A percentile compares a stretch with the other conserved stretches of the same genome.
phyloP scores from a whole-genome alignment of 2,797 vertebrate species.

The Spatula versicolor region DNA sequence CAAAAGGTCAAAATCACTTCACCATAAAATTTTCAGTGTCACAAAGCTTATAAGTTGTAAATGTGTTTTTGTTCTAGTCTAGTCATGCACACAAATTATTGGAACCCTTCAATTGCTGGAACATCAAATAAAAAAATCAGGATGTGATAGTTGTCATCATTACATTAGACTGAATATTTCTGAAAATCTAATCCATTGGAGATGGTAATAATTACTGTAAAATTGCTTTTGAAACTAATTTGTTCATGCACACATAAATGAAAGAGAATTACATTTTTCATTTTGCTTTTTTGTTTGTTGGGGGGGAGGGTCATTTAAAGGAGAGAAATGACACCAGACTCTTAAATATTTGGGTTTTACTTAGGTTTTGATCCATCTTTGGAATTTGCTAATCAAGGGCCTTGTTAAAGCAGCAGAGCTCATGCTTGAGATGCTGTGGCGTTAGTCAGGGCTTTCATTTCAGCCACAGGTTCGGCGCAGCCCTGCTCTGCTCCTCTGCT shows the following conservation, averaged over 20 bases:
- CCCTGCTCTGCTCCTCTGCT: background rate
- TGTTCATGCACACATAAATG: slow-evolving; percentile 34
- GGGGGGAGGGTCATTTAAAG: background rate
- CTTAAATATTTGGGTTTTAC: background rate
- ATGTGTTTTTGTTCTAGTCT: slow-evolving; percentile 63
- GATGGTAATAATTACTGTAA: slow-evolving; percentile 68
- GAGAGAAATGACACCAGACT: background rate
- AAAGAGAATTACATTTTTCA: slow-evolving; percentile 49
- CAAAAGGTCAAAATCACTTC: slow-evolving; percentile 70
- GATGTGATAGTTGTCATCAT: slow-evolving; percentile 40
- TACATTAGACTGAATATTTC: slow-evolving; percentile 45
- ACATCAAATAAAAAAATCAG: slow-evolving; percentile 54
- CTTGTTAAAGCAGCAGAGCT: background rate
- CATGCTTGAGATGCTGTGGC: background rate
- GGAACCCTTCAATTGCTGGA: slow-evolving; percentile 60
- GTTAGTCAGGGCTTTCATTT: background rate
- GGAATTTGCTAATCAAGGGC: background rate
- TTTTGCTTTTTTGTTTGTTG: background rate
- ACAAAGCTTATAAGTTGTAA: slow-evolving; percentile 49
- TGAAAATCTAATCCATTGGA: slow-evolving; percentile 65
- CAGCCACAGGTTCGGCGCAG: background rate
- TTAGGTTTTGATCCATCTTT: slow-evolving; percentile 30
- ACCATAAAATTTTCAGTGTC: slow-evolving; percentile 70
- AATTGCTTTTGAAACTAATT: slow-evolving; percentile 70
- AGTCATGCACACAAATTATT: slow-evolving; percentile 44